Evolutionary conservation across 2,113 vertebrate species (phyloP), one percentile per base, ranked within the genome.

Genomic region (Psettodes erumei): DNA sequence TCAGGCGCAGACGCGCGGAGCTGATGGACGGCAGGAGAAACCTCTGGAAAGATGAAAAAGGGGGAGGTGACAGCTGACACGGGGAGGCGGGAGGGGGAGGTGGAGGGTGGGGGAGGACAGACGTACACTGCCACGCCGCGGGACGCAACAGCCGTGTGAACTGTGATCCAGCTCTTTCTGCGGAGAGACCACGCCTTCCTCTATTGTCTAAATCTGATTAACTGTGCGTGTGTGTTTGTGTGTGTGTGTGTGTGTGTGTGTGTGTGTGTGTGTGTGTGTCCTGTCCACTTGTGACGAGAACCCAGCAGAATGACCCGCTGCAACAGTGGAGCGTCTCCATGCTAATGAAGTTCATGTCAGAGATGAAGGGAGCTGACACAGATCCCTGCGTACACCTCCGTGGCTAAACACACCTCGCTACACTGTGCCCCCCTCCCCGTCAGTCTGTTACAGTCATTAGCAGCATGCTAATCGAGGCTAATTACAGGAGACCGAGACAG

Each of bases 391-490:
- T 13, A 11, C 47, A 16, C 66, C 76, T 68, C 33, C 0, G 79
- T 10, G 27, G 60, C 75, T 75, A 59, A 71, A 80, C 66, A 63
- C 68, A 2, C 37, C 78, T 61, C 69, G 0, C 66, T 33, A 65
- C 54, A 60, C 32, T 27, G 62, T 0, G 3, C 13, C 3, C 9
- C n/a, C 13, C 28, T 18, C 12, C 25, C 16, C 47, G 35, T 82
- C 79, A 69, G 60, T 51, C 50, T 72, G 79, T 81, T 81, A 32
- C 79, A 74, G 82, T 80, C 83, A 86, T 89, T 84, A 89, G 82
- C 69, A 51, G 79, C 73, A 64, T 85, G 85, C 87, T 89, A 90
- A 90, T 86, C 77, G 76, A 84, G 79, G 84, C 86, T 89, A 89
- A 91, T 90, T 90, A 86, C 88, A 86, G n/a, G n/a, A n/a, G n/a